These are phyloP conservation scores for Loris lydekkerianus DNA, from an alignment of 2,797 vertebrate genomes.

Conservation along the genomic window DNA sequence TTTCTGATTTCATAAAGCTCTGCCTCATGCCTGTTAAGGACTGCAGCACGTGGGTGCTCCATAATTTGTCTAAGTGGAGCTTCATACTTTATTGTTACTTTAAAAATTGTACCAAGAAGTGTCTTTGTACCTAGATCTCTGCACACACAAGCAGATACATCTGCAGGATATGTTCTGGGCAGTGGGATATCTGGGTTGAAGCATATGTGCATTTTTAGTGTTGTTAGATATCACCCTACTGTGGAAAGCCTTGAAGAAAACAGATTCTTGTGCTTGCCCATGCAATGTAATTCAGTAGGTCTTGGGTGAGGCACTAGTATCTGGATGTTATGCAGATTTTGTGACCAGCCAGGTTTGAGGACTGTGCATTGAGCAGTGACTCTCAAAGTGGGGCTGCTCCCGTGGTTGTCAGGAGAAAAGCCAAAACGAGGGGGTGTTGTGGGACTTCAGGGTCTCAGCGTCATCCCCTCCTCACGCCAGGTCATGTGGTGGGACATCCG, in stretches of 20 bases:
- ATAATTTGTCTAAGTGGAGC: neutral
- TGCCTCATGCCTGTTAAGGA: neutral
- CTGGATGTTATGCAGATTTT: neutral
- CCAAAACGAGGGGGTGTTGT: rapidly evolving
- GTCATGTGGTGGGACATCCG: slow-evolving; percentile 98
- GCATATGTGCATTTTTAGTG: rapidly evolving
- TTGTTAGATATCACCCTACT: neutral
- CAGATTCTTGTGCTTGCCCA: neutral
- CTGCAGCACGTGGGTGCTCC: rapidly evolving
- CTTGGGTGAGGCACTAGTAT: neutral
- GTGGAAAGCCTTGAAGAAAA: neutral
- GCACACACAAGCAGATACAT: rapidly evolving
- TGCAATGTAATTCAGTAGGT: neutral
- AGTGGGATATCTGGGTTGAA: neutral
- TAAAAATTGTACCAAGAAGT: neutral
- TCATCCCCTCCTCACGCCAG: slow-evolving; percentile 80
- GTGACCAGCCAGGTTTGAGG: neutral
- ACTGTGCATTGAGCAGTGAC: too few species aligned
- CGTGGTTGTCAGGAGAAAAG: neutral
- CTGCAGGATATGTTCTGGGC: rapidly evolving
- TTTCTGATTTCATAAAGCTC: rapidly evolving
- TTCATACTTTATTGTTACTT: neutral
- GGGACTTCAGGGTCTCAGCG: neutral
- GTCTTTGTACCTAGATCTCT: rapidly evolving
- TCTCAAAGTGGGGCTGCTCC: neutral